These are phyloP conservation scores for Hystrix brachyura DNA, from an alignment of 2,113 vertebrate genomes.

Conservation along the genomic window DNA sequence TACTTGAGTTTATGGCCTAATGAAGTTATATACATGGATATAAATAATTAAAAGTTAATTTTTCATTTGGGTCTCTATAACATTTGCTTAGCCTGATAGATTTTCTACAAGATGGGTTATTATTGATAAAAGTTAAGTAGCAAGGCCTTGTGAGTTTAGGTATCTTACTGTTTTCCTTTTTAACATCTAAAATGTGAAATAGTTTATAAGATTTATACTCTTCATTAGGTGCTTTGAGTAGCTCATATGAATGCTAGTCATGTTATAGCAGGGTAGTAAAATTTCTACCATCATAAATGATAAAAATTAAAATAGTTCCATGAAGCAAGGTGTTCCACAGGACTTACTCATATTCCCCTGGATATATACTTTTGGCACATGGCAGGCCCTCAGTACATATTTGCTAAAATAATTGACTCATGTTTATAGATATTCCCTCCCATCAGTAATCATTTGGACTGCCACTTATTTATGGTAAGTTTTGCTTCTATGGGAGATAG, in stretches of 20 bases:
- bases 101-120: background rate
- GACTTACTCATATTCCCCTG: background rate
- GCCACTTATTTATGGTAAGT: background rate
- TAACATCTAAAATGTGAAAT: constrained; percentile 39
- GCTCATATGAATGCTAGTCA: background rate
- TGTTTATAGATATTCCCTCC: background rate
- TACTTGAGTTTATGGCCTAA: background rate
- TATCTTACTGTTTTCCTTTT: background rate
- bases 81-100: constrained; percentile 15
- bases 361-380: background rate
- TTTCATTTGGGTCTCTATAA: constrained; percentile 44
- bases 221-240: constrained; percentile 17
- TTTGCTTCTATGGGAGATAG: background rate
- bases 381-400: constrained; percentile 22
- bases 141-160: constrained; percentile 25
- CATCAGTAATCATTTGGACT: background rate
- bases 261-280: background rate
- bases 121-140: constrained; percentile 30
- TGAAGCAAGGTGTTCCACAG: background rate
- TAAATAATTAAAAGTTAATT: constrained; percentile 34
- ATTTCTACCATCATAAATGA: background rate
- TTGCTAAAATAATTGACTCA: constrained; percentile 52
- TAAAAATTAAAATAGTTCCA: background rate
- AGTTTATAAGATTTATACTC: constrained; percentile 52
- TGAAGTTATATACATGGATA: background rate